Evolutionary conservation across 53 echinoderm and acorn worm genomes (phyloP), one percentile per base, ranked within the genome.

Genomic region (Holothuria leucospilota): DNA sequence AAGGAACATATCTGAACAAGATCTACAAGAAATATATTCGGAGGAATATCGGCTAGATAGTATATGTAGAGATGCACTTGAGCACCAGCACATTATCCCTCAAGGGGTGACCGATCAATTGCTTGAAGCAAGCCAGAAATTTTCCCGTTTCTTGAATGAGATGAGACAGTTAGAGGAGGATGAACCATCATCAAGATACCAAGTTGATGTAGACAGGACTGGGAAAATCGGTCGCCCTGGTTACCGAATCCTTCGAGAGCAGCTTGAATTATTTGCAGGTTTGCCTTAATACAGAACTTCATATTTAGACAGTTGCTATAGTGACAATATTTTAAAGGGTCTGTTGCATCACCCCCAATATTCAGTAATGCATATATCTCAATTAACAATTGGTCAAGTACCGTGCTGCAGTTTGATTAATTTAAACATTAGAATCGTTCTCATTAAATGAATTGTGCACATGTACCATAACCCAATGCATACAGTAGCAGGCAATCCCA

Each of bases 31-130:
- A 60, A 60, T 62, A 8, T 82, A 27, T 28, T 29, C 61, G 38
- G 82, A 26, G 61, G 82, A 82, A 82, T 64, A 82, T 82, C 24
- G 63, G 20, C 25, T 82, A 23, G 82, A 82, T 61, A 82, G 82
- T 82, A 29, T 63, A 21, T 82, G 82, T 62, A 63, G 82, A 62
- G 82, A 82, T 82, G 82, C 82, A 82, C 26, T 63, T 39, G 23
- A 21, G 60, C 61, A 63, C 64, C 82, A 82, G 60, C 38, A 53
- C 60, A 38, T 82, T 58, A 24, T 82, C 20, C 82, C 82, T 20
- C 38, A 82, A 23, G 82, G 81, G 53, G 24, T 82, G 11, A 62
- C 29, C 56, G 82, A 82, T 62, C 29, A 59, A 0, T 61, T 82
- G 82, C 82, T 82, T 2, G 59, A 60, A 14, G 39, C 63, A 62